These are phyloP conservation scores for Zelleria hepariella DNA, from an alignment of 2,888 invertebrate genomes.

Conservation along the genomic window DNA sequence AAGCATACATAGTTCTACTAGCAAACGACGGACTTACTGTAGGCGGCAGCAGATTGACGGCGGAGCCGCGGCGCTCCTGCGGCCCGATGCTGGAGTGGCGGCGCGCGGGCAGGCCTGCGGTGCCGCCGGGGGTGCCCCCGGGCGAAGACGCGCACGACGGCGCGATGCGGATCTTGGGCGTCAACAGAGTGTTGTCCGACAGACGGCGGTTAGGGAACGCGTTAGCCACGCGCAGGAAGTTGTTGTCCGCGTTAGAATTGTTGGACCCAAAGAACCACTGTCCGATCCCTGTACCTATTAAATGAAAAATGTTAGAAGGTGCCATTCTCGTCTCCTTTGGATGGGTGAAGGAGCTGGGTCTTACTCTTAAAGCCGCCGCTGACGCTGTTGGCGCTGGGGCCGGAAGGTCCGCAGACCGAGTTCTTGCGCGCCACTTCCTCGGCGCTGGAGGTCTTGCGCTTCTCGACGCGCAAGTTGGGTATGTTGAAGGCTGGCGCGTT, in stretches of 20 bases:
- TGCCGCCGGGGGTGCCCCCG: conserved; percentile 78
- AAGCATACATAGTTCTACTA: neutral
- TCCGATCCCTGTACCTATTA: conserved; percentile 70
- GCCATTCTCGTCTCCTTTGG: too few species aligned
- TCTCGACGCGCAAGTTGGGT: conserved; percentile 88
- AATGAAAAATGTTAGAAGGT: too few species aligned
- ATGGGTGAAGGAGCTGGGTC: too few species aligned
- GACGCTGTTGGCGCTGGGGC: conserved; percentile 25
- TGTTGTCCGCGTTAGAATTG: conserved; percentile 84
- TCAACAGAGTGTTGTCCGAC: conserved; percentile 93
- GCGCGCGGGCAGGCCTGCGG: conserved; percentile 84
- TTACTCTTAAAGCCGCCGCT: conserved; percentile 33
- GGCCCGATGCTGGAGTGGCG: conserved; percentile 94
- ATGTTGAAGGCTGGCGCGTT: conserved; percentile 88
- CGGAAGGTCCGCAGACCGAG: conserved; percentile 74
- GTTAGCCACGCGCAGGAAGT: conserved; percentile 87
- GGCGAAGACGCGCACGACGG: conserved; percentile 91
- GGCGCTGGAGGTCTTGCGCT: conserved; percentile 90
- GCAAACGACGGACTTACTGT: conserved; percentile 77
- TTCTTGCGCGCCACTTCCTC: conserved; percentile 93
- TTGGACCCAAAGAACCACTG: conserved; percentile 90
- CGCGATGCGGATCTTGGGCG: conserved; percentile 89
- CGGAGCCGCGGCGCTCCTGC: conserved; percentile 87
- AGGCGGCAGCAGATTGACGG: conserved; percentile 89
- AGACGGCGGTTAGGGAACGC: conserved; percentile 89